Evolutionary conservation across 1,140 invertebrate species (phyloP).

Genomic region (Drosophila athabasca): DNA sequence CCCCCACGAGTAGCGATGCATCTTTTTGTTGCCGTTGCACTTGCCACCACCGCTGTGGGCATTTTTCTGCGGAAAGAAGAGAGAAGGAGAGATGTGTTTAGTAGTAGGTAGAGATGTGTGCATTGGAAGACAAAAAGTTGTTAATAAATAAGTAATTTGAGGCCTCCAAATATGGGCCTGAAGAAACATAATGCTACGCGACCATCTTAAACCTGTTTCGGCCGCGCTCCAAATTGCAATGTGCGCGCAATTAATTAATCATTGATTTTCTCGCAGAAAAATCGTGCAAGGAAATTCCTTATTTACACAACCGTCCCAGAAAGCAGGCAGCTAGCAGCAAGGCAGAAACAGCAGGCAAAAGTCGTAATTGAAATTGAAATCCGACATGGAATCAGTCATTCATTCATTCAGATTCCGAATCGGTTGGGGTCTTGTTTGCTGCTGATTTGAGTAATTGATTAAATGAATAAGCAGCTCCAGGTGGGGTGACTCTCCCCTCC

Average conservation of each 20-base stretch:
- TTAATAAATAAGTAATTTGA: conserved; percentile 78
- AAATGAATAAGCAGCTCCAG: conserved; percentile 39
- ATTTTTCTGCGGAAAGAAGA: conserved; percentile 27
- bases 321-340: conserved; percentile 24
- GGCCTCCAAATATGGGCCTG: conserved; percentile 60
- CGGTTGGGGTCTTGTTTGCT: conserved; percentile 7
- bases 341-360: background rate
- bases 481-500: background rate
- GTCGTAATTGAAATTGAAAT: conserved; percentile 29
- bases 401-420: conserved; percentile 13
- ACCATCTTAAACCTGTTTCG: conserved; percentile 64
- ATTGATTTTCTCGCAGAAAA: conserved; percentile 20
- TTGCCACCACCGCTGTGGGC: conserved; percentile 74
- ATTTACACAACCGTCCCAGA: conserved; percentile 54
- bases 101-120: background rate
- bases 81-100: conserved; percentile 2
- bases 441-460: conserved; percentile 49
- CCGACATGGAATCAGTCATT: background rate
- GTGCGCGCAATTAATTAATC: conserved; percentile 75
- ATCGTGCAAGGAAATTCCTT: conserved; percentile 59
- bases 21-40: conserved; percentile 51
- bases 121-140: conserved; percentile 36
- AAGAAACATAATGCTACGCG: conserved; percentile 59
- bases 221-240: conserved; percentile 61
- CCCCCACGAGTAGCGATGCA: conserved; percentile 87